Percentiles rank a stretch among this genome's conserved stretches.
Evolutionary conservation across 2,888 invertebrate species (phyloP).

Genomic region (Scaeva pyrastri): DNA sequence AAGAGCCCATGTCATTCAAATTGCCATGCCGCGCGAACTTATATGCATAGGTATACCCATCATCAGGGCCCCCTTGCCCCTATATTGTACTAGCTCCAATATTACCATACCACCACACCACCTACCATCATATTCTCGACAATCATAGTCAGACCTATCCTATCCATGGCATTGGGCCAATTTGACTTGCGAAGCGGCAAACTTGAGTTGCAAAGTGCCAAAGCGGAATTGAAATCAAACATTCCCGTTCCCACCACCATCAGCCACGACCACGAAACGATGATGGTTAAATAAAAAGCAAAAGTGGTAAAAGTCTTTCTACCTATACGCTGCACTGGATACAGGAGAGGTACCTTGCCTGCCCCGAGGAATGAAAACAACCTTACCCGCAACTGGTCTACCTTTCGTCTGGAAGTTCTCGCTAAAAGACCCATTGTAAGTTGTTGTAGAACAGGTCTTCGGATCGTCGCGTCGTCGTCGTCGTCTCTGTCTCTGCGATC

Average conservation of each 20-base stretch:
- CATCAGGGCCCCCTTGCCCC: neutral
- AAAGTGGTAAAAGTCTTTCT: constrained; percentile 75
- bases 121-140: constrained; percentile 33
- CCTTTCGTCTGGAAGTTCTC: constrained; percentile 61
- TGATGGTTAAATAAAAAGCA: constrained; percentile 53
- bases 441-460: constrained; percentile 61
- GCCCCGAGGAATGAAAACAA: constrained; percentile 6
- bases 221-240: constrained; percentile 58
- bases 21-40: constrained; percentile 9
- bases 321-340: neutral
- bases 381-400: constrained; percentile 58
- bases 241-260: constrained; percentile 13
- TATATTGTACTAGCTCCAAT: constrained; percentile 31
- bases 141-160: too few relatives aligned
- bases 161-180: constrained; percentile 70
- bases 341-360: too few relatives aligned
- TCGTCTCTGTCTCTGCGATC: constrained; percentile 18
- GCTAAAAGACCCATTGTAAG: constrained; percentile 33
- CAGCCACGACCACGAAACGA: neutral
- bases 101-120: constrained; percentile 46
- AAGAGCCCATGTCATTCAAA: constrained; percentile 40
- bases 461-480: constrained; percentile 36
- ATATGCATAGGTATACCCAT: too few relatives aligned
- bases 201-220: constrained; percentile 53
- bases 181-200: neutral